Evolutionary conservation across 2,888 invertebrate species (phyloP).

Genomic region (Asteroscopus sphinx): DNA sequence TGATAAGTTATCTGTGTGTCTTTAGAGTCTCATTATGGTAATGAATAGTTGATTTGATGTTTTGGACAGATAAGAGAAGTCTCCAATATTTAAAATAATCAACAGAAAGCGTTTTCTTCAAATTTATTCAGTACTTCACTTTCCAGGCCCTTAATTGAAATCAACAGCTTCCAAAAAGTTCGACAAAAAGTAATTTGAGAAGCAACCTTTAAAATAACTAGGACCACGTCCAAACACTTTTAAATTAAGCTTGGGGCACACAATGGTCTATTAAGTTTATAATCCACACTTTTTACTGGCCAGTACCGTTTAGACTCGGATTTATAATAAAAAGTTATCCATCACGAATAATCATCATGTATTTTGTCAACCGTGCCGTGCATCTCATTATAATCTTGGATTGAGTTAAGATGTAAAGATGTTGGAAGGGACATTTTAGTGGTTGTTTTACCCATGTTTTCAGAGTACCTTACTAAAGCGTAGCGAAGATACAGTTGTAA

Average conservation of each 20-base stretch:
- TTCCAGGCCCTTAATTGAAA: slow-evolving; percentile 28
- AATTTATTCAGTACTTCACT: slow-evolving; percentile 7
- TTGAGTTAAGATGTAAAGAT: slow-evolving; percentile 27
- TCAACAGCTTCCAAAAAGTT: background rate
- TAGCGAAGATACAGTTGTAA: too few relatives aligned
- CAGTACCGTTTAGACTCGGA: slow-evolving; percentile 74
- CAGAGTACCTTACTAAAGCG: too few relatives aligned
- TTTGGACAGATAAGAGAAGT: too few relatives aligned
- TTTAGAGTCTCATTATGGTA: too few relatives aligned
- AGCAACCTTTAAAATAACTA: slow-evolving; percentile 58
- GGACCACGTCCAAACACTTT: slow-evolving; percentile 66
- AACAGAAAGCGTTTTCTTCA: slow-evolving; percentile 1
- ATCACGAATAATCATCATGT: slow-evolving; percentile 67
- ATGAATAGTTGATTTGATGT: too few relatives aligned
- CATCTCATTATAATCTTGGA: slow-evolving; percentile 77
- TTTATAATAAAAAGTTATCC: slow-evolving; percentile 72
- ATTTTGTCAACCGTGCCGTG: slow-evolving; percentile 85
- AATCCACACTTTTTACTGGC: slow-evolving; percentile 68
- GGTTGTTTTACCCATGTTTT: background rate
- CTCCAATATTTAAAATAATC: background rate
- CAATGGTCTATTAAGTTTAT: slow-evolving; percentile 68
- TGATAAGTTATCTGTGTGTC: too few relatives aligned
- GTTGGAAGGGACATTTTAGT: slow-evolving; percentile 27
- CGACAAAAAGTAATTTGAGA: slow-evolving; percentile 41
- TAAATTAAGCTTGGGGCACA: slow-evolving; percentile 55